Conservation (phyloP, 1,140 invertebrate species). For the Eufriesea mexicana region DNA sequence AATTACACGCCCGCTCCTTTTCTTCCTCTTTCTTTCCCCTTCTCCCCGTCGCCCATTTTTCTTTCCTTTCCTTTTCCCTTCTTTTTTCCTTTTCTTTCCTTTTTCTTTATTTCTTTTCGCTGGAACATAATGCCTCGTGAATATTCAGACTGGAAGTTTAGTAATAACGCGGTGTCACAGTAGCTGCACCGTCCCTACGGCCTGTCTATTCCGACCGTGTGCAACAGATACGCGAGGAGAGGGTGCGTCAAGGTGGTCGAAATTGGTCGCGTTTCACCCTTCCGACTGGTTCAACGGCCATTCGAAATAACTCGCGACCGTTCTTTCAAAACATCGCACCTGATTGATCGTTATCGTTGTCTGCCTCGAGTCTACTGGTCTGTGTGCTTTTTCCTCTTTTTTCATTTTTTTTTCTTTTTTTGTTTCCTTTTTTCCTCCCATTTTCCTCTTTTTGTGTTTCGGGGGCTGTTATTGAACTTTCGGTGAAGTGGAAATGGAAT, state of each 20-base stretch:
- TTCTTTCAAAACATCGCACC: not conserved
- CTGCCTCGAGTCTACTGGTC: not conserved
- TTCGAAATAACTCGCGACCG: not conserved
- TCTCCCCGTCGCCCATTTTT: not conserved
- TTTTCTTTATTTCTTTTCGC: not conserved
- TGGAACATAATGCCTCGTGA: conserved; percentile 55
- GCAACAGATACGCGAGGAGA: not conserved
- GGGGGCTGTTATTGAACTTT: no score
- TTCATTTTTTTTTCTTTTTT: no score
- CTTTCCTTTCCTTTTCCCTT: not conserved
- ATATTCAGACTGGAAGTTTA: conserved; percentile 55
- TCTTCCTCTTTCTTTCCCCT: not conserved
- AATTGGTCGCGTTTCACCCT: not conserved
- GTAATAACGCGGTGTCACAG: conserved; percentile 40
- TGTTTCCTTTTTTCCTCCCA: no score
- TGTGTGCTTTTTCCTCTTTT: no score
- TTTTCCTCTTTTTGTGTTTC: no score
- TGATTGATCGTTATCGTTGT: not conserved
- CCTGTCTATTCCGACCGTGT: not conserved
- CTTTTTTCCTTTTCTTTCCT: not conserved
- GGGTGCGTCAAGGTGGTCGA: not conserved
- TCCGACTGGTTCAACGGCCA: not conserved
- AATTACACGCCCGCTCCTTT: conserved; percentile 41
- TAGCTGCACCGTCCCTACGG: not conserved
- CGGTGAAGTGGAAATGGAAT: no score